phyloP scores from a whole-genome alignment of 2,888 invertebrate species.

The Romanomermis culicivorax region DNA sequence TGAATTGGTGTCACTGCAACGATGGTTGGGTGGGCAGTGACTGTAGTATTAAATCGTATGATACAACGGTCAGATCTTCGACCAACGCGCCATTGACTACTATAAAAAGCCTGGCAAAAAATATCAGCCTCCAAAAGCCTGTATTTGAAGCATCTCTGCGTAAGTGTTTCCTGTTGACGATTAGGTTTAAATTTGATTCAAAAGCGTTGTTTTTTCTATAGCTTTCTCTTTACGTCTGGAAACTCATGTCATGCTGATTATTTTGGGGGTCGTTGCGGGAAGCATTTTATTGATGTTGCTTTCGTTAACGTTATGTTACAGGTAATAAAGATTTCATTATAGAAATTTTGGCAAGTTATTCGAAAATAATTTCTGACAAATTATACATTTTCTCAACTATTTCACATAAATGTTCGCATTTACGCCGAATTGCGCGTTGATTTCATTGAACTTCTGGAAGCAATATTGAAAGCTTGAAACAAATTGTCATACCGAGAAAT shows the following conservation, averaged over 20 bases:
- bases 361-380: slow-evolving; percentile 13
- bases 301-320: slow-evolving; percentile 32
- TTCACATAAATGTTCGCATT: too few species aligned
- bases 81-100: too few species aligned
- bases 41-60: slow-evolving; percentile 20
- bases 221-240: slow-evolving; percentile 16
- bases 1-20: slow-evolving; percentile 73
- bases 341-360: slow-evolving; percentile 1
- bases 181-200: too few species aligned
- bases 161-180: not conserved
- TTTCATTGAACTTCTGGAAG: too few species aligned
- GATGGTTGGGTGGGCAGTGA: slow-evolving; percentile 39
- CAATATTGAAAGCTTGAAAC: too few species aligned
- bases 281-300: slow-evolving; percentile 30
- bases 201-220: too few species aligned
- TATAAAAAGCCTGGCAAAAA: too few species aligned
- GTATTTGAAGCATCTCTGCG: not conserved
- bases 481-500: too few species aligned
- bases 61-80: too few species aligned
- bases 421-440: too few species aligned
- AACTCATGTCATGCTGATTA: slow-evolving; percentile 31
- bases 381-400: too few species aligned
- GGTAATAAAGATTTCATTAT: slow-evolving; percentile 17
- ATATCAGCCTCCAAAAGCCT: too few species aligned
- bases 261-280: slow-evolving; percentile 31